These are phyloP conservation scores for Lycorma delicatula DNA, from an alignment of 1,140 invertebrate species.

Conservation along the genomic window DNA sequence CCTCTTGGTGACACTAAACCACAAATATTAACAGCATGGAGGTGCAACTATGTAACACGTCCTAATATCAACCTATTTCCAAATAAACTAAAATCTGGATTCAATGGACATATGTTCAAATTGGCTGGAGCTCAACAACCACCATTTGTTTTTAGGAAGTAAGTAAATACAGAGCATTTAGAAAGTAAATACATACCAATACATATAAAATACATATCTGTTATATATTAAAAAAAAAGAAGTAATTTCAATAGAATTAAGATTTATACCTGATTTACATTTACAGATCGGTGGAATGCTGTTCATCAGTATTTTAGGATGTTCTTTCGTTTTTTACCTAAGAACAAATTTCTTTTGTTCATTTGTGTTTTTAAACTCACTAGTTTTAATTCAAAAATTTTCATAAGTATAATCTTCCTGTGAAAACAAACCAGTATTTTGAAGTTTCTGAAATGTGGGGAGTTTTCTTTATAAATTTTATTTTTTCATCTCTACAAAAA, in stretches of 20 bases:
- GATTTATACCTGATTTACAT: slow-evolving; percentile 2
- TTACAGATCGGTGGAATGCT: no score
- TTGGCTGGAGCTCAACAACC: slow-evolving; percentile 56
- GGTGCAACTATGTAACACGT: slow-evolving; percentile 48
- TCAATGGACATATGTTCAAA: slow-evolving; percentile 58
- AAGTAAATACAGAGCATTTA: not conserved
- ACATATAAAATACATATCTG: slow-evolving; percentile 13
- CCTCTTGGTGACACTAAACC: slow-evolving; percentile 53
- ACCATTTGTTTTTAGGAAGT: slow-evolving; percentile 57
- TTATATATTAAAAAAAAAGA: not conserved
- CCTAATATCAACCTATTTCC: slow-evolving; percentile 53
- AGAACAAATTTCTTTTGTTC: no score
- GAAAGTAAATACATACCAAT: slow-evolving; percentile 12
- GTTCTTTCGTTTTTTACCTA: no score
- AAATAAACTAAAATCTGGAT: slow-evolving; percentile 51
- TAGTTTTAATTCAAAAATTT: no score
- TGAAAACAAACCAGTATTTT: no score
- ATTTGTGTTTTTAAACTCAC: no score
- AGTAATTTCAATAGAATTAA: slow-evolving; percentile 8
- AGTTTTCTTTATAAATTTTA: no score
- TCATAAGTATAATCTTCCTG: no score
- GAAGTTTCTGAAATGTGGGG: no score
- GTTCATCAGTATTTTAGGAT: no score
- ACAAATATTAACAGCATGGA: slow-evolving; percentile 55
- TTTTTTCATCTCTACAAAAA: no score